Evolutionary conservation across 2,797 vertebrate genomes (phyloP).

Genomic region (Chelidonichthys spinosus): DNA sequence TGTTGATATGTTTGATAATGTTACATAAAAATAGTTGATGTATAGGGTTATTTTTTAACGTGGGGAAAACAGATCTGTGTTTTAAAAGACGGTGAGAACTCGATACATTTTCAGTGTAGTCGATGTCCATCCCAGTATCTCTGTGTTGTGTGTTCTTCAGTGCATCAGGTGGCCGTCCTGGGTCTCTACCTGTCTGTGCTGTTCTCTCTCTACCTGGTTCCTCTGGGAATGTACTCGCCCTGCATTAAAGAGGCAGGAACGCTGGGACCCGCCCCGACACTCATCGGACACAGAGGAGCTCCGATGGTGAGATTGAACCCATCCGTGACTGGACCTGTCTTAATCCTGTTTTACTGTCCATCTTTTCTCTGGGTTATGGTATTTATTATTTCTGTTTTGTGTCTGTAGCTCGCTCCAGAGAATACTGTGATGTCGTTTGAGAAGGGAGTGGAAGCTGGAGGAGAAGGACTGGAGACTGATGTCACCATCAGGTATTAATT

Average conservation of each 20-base stretch:
- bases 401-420: constrained; percentile 88
- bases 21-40: not conserved
- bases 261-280: constrained; percentile 87
- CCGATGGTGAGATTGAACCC: constrained; percentile 85
- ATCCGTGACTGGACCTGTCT: not conserved
- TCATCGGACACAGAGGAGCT: constrained; percentile 93
- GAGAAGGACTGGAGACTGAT: constrained; percentile 90
- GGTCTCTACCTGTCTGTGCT: constrained; percentile 87
- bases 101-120: not conserved
- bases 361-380: not conserved
- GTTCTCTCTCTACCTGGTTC: constrained; percentile 89
- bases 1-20: not conserved
- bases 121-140: not conserved
- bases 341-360: not conserved
- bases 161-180: constrained; percentile 85
- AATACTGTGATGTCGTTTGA: constrained; percentile 94
- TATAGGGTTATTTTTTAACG: not conserved
- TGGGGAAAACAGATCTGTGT: not conserved
- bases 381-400: not conserved
- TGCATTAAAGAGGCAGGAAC: constrained; percentile 89
- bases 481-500: constrained; percentile 88
- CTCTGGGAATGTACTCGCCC: constrained; percentile 92
- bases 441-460: constrained; percentile 88
- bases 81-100: too few species aligned
- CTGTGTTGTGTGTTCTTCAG: constrained; percentile 71